Base-by-base conservation (phyloP, 2,113 vertebrate species). In the Toxotes jaculatrix region DNA sequence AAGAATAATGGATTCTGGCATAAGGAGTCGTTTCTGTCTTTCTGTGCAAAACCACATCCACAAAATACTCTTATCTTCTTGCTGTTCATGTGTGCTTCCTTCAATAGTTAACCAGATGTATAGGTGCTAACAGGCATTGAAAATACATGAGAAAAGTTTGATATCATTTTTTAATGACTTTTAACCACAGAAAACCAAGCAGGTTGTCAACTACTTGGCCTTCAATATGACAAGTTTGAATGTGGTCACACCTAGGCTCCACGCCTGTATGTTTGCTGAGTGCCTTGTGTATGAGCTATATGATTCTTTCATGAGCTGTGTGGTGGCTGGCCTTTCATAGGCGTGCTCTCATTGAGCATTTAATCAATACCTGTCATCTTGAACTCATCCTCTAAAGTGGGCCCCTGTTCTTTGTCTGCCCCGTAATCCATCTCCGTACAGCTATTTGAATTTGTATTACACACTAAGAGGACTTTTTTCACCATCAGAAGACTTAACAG, bases 361-460 rank as follows among this genome's bases (percentile, higher is more conserved):
- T 90, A 92, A 94, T 95, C 94, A 93, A 95, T 95, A 95, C 72
- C 91, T 93, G 93, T 93, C 92, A 94, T 93, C 87, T 93, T 84
- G 74, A 91, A 92, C 88, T 91, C 92, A 93, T 94, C 90, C 89
- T 92, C 80, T 80, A 87, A 93, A 92, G 86, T 79, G 82, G 85
- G 81, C 77, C 76, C 74, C 64, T 72, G 81, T 88, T 89, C 91
- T 87, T 80, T 89, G 75, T 77, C 85, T 84, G 65, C 80, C 72
- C 79, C 51, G 12, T 87, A 88, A 95, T 94, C 91, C 87, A 92
- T 94, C 88, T 91, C 89, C 76, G 85, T 92, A 83, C 80, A 68
- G 82, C 84, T 82, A 89, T 94, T 89, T 93, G 87, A 94, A 93
- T 94, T 93, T 92, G 87, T 90, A 92, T 89, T 91, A 89, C 89